phyloP scores from a whole-genome alignment of 2,113 vertebrate species.

The Coregonus clupeaformis region DNA sequence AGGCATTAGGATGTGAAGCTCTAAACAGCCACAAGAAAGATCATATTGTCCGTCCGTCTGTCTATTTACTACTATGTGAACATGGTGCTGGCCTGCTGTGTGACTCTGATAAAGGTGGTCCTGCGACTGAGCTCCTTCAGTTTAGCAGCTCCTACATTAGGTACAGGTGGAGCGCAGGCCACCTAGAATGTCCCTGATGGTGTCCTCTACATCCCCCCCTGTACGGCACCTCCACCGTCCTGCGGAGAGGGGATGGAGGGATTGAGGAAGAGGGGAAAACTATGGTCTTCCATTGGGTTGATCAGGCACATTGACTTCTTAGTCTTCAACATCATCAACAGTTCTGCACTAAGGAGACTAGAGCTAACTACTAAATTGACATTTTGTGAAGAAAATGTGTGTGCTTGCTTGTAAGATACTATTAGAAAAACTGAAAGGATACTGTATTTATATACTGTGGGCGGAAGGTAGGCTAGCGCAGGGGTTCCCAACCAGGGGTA shows the following conservation, averaged over 20 bases:
- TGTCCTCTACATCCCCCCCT: constrained; percentile 87
- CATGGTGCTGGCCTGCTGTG: constrained; percentile 90
- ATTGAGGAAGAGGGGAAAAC: neutral
- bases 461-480: no score
- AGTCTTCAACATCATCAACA: no score
- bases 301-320: neutral
- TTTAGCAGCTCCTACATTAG: constrained; percentile 94
- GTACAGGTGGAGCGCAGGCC: constrained; percentile 96
- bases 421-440: no score
- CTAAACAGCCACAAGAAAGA: neutral
- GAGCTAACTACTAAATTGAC: no score
- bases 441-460: no score
- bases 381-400: no score
- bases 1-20: neutral
- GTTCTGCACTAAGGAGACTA: no score
- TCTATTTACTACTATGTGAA: constrained; percentile 72
- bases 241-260: constrained; percentile 44
- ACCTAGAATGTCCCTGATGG: constrained; percentile 89
- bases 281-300: neutral
- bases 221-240: constrained; percentile 92
- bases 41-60: no score
- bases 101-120: constrained; percentile 95
- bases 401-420: no score
- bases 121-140: constrained; percentile 95
- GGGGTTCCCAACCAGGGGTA: no score